phyloP scores from a whole-genome alignment of 2,888 invertebrate genomes.

The Tipula confusa region DNA sequence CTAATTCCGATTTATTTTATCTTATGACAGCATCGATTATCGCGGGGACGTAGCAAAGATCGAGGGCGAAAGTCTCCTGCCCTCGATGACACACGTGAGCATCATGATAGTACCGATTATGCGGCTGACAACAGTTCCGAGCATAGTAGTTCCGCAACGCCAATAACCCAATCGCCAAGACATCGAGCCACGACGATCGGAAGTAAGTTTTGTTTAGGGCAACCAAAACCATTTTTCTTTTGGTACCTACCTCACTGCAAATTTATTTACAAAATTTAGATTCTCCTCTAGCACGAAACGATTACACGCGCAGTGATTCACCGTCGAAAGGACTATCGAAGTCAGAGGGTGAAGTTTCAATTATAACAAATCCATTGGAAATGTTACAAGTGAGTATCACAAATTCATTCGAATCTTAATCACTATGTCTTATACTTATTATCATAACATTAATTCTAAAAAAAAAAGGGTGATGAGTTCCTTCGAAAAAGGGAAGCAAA shows the following conservation, averaged over 20 bases:
- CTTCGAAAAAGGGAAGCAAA: slow-evolving; percentile 66
- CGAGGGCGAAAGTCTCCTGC: slow-evolving; percentile 59
- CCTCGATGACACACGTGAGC: slow-evolving; percentile 52
- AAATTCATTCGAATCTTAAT: not conserved
- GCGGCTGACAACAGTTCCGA: slow-evolving; percentile 78
- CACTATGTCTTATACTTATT: not conserved
- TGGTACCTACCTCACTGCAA: not conserved
- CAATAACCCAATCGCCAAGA: slow-evolving; percentile 73
- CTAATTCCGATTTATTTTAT: not conserved
- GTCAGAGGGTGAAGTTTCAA: not conserved
- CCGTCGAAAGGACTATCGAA: slow-evolving; percentile 26
- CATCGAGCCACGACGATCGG: slow-evolving; percentile 59
- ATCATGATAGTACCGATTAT: slow-evolving; percentile 63
- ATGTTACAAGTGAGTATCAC: slow-evolving; percentile 34
- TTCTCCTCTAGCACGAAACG: slow-evolving; percentile 32
- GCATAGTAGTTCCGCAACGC: slow-evolving; percentile 57
- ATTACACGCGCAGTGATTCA: not conserved
- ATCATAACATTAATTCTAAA: not conserved
- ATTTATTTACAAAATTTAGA: not conserved
- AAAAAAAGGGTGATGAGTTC: slow-evolving; percentile 61
- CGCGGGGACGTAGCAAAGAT: slow-evolving; percentile 68
- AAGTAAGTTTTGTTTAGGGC: slow-evolving; percentile 44
- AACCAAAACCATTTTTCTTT: too few relatives aligned
- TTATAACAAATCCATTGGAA: slow-evolving; percentile 33
- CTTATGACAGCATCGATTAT: slow-evolving; percentile 66